phyloP scores from a whole-genome alignment of 2,888 invertebrate genomes.

The Petrolisthes manimaculis region DNA sequence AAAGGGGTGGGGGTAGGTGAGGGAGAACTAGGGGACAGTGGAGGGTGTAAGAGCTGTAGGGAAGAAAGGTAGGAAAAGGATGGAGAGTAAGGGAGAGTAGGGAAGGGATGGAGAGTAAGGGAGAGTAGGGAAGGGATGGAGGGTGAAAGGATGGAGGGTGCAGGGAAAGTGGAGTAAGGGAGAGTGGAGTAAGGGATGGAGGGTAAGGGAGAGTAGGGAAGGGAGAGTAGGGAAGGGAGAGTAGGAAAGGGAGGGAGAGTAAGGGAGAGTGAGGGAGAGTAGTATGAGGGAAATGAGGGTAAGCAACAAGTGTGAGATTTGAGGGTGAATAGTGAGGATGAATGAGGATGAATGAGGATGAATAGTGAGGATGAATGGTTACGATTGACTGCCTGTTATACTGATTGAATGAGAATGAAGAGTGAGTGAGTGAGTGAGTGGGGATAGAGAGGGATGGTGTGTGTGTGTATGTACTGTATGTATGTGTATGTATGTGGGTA shows the following conservation, averaged over 20 bases:
- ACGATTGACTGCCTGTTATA: background rate
- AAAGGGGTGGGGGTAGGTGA: background rate
- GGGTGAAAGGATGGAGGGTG: background rate
- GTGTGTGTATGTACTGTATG: slow-evolving; percentile 20
- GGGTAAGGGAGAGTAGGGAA: too few relatives aligned
- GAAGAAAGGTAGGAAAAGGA: too few relatives aligned
- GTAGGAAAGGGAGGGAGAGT: too few relatives aligned
- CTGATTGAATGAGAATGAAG: background rate
- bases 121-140: background rate
- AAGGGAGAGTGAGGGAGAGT: too few relatives aligned
- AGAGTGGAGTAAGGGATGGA: background rate
- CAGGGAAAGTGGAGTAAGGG: background rate
- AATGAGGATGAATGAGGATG: background rate
- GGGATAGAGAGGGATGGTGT: background rate
- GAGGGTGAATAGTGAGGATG: too few relatives aligned
- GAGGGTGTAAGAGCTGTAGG: background rate
- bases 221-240: too few relatives aligned
- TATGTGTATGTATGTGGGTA: slow-evolving; percentile 5
- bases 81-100: background rate
- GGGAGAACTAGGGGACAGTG: background rate
- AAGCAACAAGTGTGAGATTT: too few relatives aligned
- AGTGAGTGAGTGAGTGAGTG: background rate
- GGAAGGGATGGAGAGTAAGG: background rate
- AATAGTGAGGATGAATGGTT: background rate
- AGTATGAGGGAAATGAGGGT: too few relatives aligned